These are phyloP conservation scores for Scaptomyza caliginosa DNA, from an alignment of 2,888 invertebrate species.

Conservation along the genomic window DNA sequence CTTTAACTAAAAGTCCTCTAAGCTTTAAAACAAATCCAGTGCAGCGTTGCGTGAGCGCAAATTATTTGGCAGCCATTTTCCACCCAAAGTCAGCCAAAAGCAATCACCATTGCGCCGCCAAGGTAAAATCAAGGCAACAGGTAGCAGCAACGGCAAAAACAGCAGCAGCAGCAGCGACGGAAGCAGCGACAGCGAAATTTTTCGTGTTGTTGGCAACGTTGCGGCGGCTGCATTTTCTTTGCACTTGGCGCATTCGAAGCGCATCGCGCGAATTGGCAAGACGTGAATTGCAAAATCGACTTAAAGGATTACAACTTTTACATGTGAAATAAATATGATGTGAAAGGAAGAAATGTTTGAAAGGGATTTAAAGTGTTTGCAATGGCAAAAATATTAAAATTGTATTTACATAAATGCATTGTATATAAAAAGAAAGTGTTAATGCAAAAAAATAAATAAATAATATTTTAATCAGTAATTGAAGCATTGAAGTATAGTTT, in stretches of 20 bases:
- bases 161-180: slow-evolving; percentile 1
- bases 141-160: slow-evolving; percentile 15
- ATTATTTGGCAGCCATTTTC: slow-evolving; percentile 40
- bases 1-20: not conserved
- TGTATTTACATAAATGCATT: not conserved
- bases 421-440: not conserved
- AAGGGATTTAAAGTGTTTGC: not conserved
- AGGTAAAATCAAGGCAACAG: slow-evolving; percentile 71
- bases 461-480: not conserved
- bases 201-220: slow-evolving; percentile 38
- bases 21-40: slow-evolving; percentile 41
- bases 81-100: slow-evolving; percentile 26
- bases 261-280: slow-evolving; percentile 54
- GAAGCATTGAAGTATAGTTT: not conserved
- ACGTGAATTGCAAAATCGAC: slow-evolving; percentile 48
- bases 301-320: slow-evolving; percentile 1
- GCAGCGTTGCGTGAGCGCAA: slow-evolving; percentile 68
- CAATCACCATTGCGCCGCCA: slow-evolving; percentile 26
- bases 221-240: slow-evolving; percentile 40
- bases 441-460: not conserved
- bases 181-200: slow-evolving; percentile 37
- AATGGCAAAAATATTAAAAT: not conserved
- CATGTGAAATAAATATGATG: not conserved
- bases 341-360: not conserved
- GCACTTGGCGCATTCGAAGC: slow-evolving; percentile 52